A percentile compares a stretch with the other conserved stretches of the same genome.
Evolutionary conservation across 2,113 vertebrate species (phyloP).

Genomic region (Phalacrocorax carbo): DNA sequence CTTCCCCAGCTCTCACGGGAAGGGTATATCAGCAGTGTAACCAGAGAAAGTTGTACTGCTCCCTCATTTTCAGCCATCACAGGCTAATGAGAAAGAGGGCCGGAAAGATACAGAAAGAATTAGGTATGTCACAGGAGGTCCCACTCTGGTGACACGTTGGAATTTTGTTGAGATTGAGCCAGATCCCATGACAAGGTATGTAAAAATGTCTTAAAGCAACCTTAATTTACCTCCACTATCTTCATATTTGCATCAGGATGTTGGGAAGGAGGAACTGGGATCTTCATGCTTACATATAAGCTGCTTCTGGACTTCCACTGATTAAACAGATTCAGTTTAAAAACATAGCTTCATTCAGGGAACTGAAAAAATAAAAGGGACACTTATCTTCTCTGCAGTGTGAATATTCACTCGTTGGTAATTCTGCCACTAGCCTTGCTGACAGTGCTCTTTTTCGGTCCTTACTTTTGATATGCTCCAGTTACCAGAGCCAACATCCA

Average conservation of each 20-base stretch:
- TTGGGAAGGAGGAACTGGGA: not conserved
- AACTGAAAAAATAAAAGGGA: not conserved
- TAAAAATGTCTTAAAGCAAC: not conserved
- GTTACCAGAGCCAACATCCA: not conserved
- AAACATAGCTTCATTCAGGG: not conserved
- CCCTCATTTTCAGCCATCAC: not conserved
- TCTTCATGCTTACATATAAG: not conserved
- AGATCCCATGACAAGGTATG: rapidly evolving
- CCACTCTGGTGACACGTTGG: not conserved
- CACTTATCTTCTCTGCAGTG: not conserved
- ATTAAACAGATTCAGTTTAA: not conserved
- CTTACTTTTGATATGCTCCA: constrained; percentile 11
- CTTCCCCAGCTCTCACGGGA: not conserved
- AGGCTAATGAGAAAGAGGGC: not conserved
- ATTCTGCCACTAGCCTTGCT: not conserved
- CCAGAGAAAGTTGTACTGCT: not conserved
- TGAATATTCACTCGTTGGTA: not conserved
- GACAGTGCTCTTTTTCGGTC: not conserved
- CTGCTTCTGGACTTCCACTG: not conserved
- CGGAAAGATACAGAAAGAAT: not conserved
- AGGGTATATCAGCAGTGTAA: not conserved
- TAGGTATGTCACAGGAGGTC: not conserved
- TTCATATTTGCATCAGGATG: not conserved
- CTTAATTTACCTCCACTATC: not conserved
- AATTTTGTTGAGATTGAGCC: not conserved